Evolutionary conservation across 2,888 invertebrate genomes (phyloP).

Genomic region (Patella depressa): DNA sequence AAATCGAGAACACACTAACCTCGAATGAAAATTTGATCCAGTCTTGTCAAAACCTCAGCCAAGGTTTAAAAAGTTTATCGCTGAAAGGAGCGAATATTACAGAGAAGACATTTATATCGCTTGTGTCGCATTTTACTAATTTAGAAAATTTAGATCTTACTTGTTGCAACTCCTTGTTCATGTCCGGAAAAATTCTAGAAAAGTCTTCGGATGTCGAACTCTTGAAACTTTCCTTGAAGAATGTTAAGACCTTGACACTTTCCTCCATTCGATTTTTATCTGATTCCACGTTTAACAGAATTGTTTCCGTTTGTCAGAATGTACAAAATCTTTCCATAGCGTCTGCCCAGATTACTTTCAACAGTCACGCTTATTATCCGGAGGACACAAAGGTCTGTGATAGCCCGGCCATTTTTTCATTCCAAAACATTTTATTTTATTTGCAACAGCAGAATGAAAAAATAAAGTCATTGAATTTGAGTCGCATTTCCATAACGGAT

Average conservation of each 20-base stretch:
- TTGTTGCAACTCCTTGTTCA: conserved; percentile 80
- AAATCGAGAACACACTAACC: conserved; percentile 56
- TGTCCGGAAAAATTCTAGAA: conserved; percentile 81
- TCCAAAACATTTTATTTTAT: conserved; percentile 78
- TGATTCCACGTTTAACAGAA: conserved; percentile 81
- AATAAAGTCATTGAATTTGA: conserved; percentile 78
- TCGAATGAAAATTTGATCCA: conserved; percentile 49
- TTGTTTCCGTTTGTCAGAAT: conserved; percentile 77
- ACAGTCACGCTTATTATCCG: conserved; percentile 77
- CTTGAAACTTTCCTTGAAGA: conserved; percentile 52
- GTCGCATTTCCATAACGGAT: conserved; percentile 80
- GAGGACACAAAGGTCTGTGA: conserved; percentile 37
- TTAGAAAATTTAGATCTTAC: conserved; percentile 77
- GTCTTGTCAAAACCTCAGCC: conserved; percentile 54
- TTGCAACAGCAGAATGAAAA: conserved; percentile 74
- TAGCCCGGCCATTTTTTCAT: conserved; percentile 82
- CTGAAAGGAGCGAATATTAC: conserved; percentile 65
- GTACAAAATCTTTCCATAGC: conserved; percentile 78
- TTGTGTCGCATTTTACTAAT: conserved; percentile 68
- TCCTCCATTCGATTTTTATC: conserved; percentile 81
- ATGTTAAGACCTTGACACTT: conserved; percentile 77
- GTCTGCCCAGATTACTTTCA: conserved; percentile 81
- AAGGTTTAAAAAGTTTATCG: conserved; percentile 55
- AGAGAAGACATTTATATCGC: conserved; percentile 57
- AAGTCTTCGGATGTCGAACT: conserved; percentile 73